Evolutionary conservation across 2,888 invertebrate genomes (phyloP).

Genomic region (Hydrotaea cyrtoneurina): DNA sequence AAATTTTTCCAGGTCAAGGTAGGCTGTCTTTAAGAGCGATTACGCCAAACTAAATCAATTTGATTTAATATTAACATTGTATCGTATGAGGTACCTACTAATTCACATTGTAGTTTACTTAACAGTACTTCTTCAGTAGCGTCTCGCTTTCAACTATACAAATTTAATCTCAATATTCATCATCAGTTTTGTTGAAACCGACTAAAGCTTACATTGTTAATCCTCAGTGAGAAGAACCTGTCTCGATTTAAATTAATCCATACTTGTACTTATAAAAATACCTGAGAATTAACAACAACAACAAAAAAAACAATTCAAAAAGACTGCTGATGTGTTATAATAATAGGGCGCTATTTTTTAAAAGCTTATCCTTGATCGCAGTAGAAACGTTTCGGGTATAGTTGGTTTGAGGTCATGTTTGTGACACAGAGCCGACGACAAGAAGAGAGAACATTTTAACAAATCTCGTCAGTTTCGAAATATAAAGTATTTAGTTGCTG

Average conservation of each 20-base stretch:
- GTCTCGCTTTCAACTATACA: not conserved
- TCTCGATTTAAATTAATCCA: slow-evolving; percentile 12
- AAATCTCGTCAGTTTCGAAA: too few species aligned
- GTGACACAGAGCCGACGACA: not conserved
- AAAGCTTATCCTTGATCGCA: slow-evolving; percentile 1
- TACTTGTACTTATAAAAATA: slow-evolving; percentile 19
- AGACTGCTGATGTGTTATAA: slow-evolving; percentile 61
- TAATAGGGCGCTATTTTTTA: slow-evolving; percentile 46
- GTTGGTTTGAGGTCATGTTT: not conserved
- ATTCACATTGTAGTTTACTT: not conserved
- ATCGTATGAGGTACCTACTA: not conserved
- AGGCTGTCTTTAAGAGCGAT: not conserved
- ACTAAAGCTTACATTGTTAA: not conserved
- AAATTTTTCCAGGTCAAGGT: slow-evolving; percentile 21
- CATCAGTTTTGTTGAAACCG: not conserved
- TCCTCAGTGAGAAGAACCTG: not conserved
- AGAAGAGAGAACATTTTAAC: too few species aligned
- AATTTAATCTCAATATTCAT: slow-evolving; percentile 23
- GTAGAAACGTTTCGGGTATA: not conserved
- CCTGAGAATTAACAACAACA: too few species aligned
- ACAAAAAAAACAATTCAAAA: not conserved
- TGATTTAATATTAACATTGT: not conserved
- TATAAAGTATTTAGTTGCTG: too few species aligned
- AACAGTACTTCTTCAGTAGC: not conserved
- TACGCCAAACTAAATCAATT: not conserved